Evolutionary conservation across 2,888 invertebrate species (phyloP).

Genomic region (Eurois occulta): DNA sequence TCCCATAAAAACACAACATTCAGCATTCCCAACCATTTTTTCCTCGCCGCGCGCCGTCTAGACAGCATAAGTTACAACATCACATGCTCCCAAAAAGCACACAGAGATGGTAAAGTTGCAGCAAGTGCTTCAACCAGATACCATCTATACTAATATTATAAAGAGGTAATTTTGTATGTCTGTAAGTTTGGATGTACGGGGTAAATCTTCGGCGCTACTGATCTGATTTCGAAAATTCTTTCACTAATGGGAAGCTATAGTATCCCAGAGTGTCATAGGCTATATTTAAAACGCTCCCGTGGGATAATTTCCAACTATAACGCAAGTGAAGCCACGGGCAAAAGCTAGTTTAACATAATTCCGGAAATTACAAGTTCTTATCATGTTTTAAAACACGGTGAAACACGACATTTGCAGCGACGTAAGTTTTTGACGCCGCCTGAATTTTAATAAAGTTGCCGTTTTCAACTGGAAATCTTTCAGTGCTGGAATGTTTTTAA

Average conservation of each 20-base stretch:
- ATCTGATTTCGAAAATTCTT: neutral
- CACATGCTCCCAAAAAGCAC: constrained; percentile 37
- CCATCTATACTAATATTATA: constrained; percentile 18
- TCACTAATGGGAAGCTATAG: neutral
- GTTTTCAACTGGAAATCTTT: constrained; percentile 54
- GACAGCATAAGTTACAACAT: constrained; percentile 41
- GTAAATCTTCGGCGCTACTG: neutral
- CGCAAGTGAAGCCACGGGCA: neutral
- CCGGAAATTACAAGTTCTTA: constrained; percentile 66
- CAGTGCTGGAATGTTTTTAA: constrained; percentile 46
- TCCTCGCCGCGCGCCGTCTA: constrained; percentile 25
- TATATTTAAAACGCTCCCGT: neutral
- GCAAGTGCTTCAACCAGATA: constrained; percentile 48
- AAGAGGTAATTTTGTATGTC: neutral
- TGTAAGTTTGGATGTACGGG: neutral
- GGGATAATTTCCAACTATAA: neutral
- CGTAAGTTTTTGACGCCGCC: constrained; percentile 61
- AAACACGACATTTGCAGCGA: constrained; percentile 64
- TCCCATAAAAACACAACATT: neutral
- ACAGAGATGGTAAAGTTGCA: constrained; percentile 34
- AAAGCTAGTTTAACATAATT: constrained; percentile 44
- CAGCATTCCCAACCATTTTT: constrained; percentile 25
- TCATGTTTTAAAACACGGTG: constrained; percentile 66
- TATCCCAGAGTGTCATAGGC: neutral
- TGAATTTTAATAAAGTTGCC: constrained; percentile 62